Evolutionary conservation across 1,140 invertebrate species (phyloP).

Genomic region (Cotesia typhae): DNA sequence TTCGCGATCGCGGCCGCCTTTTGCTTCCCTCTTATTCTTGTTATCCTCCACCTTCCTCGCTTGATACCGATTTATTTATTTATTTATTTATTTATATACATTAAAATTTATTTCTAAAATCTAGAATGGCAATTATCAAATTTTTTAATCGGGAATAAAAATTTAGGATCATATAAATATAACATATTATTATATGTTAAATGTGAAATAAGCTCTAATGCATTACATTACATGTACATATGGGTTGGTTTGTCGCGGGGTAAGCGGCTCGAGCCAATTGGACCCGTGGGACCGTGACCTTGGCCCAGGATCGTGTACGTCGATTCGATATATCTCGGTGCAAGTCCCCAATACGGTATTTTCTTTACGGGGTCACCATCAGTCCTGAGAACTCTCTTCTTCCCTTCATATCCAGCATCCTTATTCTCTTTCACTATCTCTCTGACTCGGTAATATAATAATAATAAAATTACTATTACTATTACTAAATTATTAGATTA

Average conservation of each 20-base stretch:
- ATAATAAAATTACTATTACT: too few species aligned
- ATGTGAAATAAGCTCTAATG: neutral
- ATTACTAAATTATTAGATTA: too few species aligned
- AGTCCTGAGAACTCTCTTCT: slow-evolving; percentile 7
- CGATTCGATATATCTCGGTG: slow-evolving; percentile 25
- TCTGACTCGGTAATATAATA: neutral
- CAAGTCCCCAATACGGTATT: slow-evolving; percentile 23
- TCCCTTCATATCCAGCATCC: neutral
- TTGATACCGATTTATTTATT: slow-evolving; percentile 6
- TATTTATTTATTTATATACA: slow-evolving; percentile 12
- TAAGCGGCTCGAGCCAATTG: slow-evolving; percentile 39
- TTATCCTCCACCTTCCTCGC: slow-evolving; percentile 9
- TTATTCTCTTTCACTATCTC: neutral
- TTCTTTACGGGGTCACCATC: slow-evolving; percentile 20
- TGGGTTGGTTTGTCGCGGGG: neutral
- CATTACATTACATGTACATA: neutral
- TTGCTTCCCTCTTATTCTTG: slow-evolving; percentile 31
- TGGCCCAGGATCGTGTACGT: slow-evolving; percentile 42
- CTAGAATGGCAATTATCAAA: too few species aligned
- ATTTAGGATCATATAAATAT: too few species aligned
- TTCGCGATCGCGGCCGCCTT: slow-evolving; percentile 38
- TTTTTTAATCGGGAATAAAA: too few species aligned
- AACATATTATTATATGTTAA: too few species aligned
- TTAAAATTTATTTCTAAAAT: neutral
- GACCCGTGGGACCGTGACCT: slow-evolving; percentile 45